Evolutionary conservation across 2,888 invertebrate species (phyloP), one percentile per base, ranked within the genome.

Genomic region (Cerastis leucographa): DNA sequence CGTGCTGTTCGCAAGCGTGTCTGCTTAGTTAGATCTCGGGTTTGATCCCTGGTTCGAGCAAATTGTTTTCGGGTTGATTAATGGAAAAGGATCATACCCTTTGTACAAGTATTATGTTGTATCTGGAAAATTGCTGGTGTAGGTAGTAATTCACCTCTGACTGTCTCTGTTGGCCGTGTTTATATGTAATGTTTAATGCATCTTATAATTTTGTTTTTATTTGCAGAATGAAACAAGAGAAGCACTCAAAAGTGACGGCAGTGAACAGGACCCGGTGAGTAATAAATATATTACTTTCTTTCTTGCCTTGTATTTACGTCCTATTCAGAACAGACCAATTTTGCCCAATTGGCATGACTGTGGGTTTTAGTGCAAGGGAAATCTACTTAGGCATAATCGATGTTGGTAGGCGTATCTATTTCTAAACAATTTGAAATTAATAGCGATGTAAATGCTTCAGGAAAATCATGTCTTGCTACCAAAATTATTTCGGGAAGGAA

Each of bases 211-310:
- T 35, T 46, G 62, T 29, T 72, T 81, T 62, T 83, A 91, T 92
- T 84, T 71, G 19, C 96, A 97, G 93, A 98, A 97, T 92, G 97
- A 97, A 90, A 98, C 98, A 6, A 97, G 98, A 92, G 98, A 98
- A 92, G 97, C 98, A 1, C 95, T 98, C 51, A 97, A 97, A 83
- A 97, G 98, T 79, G 98, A 98, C 89, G 98, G 98, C 87, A 98
- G 98, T 90, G 98, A 98, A 92, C 98, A 98, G 91, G 98, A 98
- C 90, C 97, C 98, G 87, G 98, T 98, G 94, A 98, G 98, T 97
- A 65, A 40, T 42, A 22, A 22, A 46, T 67, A 66, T 35, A 19
- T 22, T 12, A 59, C 0, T n/a, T 12, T 64, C 3, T n/a, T 14
- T 62, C 0, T 42, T 61, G 66, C 25, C 12, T 12, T 42, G 14